Evolutionary conservation across 2,888 invertebrate genomes (phyloP).

Genomic region (Tachystola acroxantha): DNA sequence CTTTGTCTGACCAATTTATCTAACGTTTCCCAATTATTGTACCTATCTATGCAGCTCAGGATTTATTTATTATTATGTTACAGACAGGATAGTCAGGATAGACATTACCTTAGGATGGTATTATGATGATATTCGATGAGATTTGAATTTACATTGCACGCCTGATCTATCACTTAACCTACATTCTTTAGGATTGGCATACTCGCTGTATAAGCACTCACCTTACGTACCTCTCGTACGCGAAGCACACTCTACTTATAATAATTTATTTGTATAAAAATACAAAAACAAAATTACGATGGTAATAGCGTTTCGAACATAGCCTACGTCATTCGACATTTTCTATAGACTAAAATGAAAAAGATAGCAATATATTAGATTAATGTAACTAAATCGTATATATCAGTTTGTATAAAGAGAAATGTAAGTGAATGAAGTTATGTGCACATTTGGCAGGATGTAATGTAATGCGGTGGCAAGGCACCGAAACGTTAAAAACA

Average conservation of each 20-base stretch:
- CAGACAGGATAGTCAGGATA: too few species aligned
- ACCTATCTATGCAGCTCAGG: too few species aligned
- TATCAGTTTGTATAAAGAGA: slow-evolving; percentile 74
- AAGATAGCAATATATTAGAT: slow-evolving; percentile 77
- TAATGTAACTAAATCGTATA: slow-evolving; percentile 73
- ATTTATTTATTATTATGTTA: too few species aligned
- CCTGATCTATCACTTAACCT: slow-evolving; percentile 3
- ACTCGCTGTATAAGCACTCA: slow-evolving; percentile 19
- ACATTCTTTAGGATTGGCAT: slow-evolving; percentile 11
- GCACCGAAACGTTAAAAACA: slow-evolving; percentile 57
- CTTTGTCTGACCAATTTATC: too few species aligned
- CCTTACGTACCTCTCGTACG: slow-evolving; percentile 7
- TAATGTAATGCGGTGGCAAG: slow-evolving; percentile 57
- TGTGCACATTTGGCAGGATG: slow-evolving; percentile 64
- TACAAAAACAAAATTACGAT: slow-evolving; percentile 27
- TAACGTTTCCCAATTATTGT: too few species aligned
- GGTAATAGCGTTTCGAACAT: slow-evolving; percentile 38
- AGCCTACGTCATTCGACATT: slow-evolving; percentile 60
- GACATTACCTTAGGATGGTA: too few species aligned
- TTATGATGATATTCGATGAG: too few species aligned
- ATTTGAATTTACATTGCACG: too few species aligned
- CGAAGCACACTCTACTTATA: slow-evolving; percentile 15
- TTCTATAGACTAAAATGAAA: slow-evolving; percentile 76
- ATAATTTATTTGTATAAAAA: slow-evolving; percentile 19
- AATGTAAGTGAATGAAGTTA: slow-evolving; percentile 59